Percentiles rank a stretch among this genome's conserved stretches.
These are phyloP conservation scores for Characodon lateralis DNA, from an alignment of 2,797 vertebrate species.

Conservation along the genomic window DNA sequence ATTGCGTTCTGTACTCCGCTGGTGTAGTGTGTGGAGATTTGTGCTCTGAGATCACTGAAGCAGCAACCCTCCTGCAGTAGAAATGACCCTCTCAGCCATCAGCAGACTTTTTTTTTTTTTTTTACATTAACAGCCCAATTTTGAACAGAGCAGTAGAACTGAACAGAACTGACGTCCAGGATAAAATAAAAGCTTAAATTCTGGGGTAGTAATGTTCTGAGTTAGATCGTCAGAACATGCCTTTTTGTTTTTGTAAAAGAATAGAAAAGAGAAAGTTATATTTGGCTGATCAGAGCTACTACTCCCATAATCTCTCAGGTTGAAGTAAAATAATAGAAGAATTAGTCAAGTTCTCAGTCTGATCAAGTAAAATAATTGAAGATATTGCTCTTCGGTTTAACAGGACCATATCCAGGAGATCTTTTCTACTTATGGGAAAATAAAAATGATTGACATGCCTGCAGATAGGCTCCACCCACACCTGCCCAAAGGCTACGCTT, in stretches of 20 bases:
- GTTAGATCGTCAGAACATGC: not conserved
- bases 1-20: no score
- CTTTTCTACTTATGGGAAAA: constrained; percentile 94
- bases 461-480: constrained; percentile 89
- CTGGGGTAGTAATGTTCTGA: not conserved
- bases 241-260: not conserved
- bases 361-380: not conserved
- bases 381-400: not conserved
- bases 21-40: no score
- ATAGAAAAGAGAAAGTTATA: not conserved
- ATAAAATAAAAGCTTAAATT: not conserved
- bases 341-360: not conserved
- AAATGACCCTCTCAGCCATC: not conserved
- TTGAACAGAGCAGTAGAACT: not conserved
- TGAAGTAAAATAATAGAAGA: not conserved
- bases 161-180: not conserved
- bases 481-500: constrained; percentile 90
- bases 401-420: constrained; percentile 97
- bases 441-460: constrained; percentile 95
- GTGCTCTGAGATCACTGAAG: not conserved
- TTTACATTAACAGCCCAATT: not conserved
- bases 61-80: not conserved
- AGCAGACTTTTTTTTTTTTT: not conserved
- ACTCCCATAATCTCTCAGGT: not conserved
- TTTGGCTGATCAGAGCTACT: not conserved